phyloP scores from a whole-genome alignment of 2,888 invertebrate species.

The Drosophila merina region DNA sequence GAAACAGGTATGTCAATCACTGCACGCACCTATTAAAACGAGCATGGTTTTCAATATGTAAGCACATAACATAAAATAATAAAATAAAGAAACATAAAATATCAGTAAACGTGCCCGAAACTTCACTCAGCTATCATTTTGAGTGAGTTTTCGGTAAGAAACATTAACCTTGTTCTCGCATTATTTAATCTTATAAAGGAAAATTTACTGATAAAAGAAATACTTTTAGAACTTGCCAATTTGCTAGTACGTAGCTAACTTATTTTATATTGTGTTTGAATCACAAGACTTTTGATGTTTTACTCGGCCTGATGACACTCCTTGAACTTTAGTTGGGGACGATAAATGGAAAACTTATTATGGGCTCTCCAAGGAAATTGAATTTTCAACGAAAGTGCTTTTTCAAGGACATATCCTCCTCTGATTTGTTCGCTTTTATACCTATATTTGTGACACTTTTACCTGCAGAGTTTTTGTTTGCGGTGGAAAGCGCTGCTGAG shows the following conservation, averaged over 20 bases:
- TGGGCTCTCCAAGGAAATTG: conserved; percentile 21
- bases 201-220: background rate
- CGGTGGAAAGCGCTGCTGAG: conserved; percentile 16
- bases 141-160: no score
- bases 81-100: no score
- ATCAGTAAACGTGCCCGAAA: no score
- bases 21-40: no score
- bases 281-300: background rate
- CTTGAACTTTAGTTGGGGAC: conserved; percentile 13
- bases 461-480: conserved; percentile 24
- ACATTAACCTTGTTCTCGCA: no score
- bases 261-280: background rate
- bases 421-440: conserved; percentile 23
- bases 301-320: background rate
- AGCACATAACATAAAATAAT: no score
- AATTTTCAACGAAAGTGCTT: conserved; percentile 20
- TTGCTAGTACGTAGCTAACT: background rate
- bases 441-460: conserved; percentile 25
- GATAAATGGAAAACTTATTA: conserved; percentile 25
- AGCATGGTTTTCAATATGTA: no score
- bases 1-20: no score
- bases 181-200: no score
- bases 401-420: conserved; percentile 6
- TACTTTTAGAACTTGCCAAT: background rate
- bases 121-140: no score